Percentiles rank a stretch among this genome's conserved stretches.
Conservation (phyloP, 2,113 vertebrate species). For the Motacilla alba region DNA sequence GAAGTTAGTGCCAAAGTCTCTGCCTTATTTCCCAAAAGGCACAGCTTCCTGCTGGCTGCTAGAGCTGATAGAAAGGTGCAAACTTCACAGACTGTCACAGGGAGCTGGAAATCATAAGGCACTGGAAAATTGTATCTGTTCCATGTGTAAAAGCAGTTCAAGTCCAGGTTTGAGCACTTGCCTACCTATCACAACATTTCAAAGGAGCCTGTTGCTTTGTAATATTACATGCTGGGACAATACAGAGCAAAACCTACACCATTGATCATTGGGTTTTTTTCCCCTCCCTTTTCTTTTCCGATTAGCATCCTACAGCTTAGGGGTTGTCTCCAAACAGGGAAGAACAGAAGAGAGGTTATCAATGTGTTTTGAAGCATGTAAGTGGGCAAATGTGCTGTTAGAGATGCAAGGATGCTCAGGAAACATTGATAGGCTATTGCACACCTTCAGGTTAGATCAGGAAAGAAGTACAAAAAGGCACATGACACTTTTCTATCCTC, state of each 20-base stretch:
- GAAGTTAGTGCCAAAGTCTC: background rate
- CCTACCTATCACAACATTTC: background rate
- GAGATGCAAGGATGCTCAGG: background rate
- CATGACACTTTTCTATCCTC: background rate
- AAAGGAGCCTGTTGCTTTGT: background rate
- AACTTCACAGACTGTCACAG: background rate
- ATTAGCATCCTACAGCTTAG: background rate
- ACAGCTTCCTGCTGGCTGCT: background rate
- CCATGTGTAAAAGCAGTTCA: background rate
- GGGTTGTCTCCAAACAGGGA: background rate
- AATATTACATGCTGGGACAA: background rate
- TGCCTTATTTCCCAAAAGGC: background rate
- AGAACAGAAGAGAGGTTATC: background rate
- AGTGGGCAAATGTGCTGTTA: background rate
- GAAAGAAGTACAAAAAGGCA: background rate
- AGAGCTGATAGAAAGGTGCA: background rate
- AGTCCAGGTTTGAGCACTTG: background rate
- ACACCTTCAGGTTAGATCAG: background rate
- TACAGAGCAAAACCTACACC: background rate
- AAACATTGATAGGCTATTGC: background rate
- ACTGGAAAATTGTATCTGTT: background rate
- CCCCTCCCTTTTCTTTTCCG: background rate
- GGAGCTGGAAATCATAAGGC: background rate
- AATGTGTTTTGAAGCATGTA: background rate
- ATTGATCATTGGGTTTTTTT: rapidly evolving